Base-by-base conservation (phyloP, 1,140 invertebrate species). In the Alviniconcha marisindica region DNA sequence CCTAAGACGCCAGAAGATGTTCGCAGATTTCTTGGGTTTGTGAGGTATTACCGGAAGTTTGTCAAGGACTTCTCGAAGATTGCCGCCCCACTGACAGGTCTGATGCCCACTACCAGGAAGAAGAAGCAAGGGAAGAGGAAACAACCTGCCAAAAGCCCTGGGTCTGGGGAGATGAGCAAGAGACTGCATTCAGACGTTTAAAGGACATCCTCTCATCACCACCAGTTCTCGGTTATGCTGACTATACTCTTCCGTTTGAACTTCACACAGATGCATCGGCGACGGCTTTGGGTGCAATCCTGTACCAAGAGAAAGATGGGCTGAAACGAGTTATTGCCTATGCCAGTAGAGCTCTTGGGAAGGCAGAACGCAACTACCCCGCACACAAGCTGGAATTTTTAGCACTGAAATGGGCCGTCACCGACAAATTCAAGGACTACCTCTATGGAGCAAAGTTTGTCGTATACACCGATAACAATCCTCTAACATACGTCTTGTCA, bases 41-140 rank as follows among this genome's bases (percentile, higher is more conserved):
- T 54, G 89, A 83, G 86, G 33, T 83, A 74, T 3, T 60, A 48
- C 5, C 40, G 56, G n/a, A 82, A 56, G 0, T 90, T 89, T 40
- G 81, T 36, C 21, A 63, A 28, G 88, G 85, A 1, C 38, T 91
- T 21, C 88, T 87, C 33, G 85, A 85, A 36, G 87, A 89, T 1
- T 83, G 92, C 44, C 85, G n/a, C 1, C 2, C 63, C 63, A 2
- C 63, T 66, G 24, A 7, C n/a, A 28, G 28, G 2, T 66, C 63
- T 66, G 1, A 33, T 66, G 63, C n/a, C n/a, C 1, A 66, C 63
- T 5, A 2, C n/a, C 3, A 33, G 2, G n/a, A 84, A 28, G 89
- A 91, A 82, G 48, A 36, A 40, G 60, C 33, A 60, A 87, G 51
- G 84, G 86, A 1, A 69, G 66, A 31, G 81, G 82, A 0, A 33